A percentile compares a stretch with the other conserved stretches of the same genome.
phyloP scores from a whole-genome alignment of 2,797 vertebrate genomes.

The Onychomys torridus region DNA sequence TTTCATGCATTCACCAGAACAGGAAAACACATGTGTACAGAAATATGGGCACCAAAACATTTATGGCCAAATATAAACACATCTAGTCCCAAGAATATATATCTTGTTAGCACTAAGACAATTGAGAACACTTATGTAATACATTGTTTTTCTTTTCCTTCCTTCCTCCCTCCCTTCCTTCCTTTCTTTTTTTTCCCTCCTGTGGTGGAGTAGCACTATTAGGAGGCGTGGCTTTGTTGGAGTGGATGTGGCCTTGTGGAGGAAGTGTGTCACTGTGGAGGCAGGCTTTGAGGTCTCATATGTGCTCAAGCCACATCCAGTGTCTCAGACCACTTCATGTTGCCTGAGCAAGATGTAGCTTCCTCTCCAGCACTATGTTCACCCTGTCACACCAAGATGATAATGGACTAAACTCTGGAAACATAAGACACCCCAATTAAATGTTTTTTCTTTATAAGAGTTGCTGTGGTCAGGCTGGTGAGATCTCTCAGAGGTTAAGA shows the following conservation, averaged over 20 bases:
- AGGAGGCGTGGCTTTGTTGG: neutral
- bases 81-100: neutral
- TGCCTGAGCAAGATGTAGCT: neutral
- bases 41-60: neutral
- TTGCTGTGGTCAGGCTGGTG: neutral
- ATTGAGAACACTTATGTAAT: neutral
- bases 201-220: neutral
- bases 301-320: neutral
- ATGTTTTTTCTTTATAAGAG: neutral
- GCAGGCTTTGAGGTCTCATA: neutral
- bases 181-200: neutral
- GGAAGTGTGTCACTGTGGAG: neutral
- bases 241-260: neutral
- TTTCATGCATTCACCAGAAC: neutral
- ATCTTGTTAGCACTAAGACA: neutral
- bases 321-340: neutral
- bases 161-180: neutral
- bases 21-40: neutral
- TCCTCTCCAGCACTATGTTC: neutral
- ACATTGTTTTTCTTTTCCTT: neutral
- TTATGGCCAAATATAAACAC: neutral
- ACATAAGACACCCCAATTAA: neutral
- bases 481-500: neutral
- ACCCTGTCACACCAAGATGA: neutral
- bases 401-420: neutral